phyloP scores from a whole-genome alignment of 1,140 invertebrate species.

The Drosophila jambulina region DNA sequence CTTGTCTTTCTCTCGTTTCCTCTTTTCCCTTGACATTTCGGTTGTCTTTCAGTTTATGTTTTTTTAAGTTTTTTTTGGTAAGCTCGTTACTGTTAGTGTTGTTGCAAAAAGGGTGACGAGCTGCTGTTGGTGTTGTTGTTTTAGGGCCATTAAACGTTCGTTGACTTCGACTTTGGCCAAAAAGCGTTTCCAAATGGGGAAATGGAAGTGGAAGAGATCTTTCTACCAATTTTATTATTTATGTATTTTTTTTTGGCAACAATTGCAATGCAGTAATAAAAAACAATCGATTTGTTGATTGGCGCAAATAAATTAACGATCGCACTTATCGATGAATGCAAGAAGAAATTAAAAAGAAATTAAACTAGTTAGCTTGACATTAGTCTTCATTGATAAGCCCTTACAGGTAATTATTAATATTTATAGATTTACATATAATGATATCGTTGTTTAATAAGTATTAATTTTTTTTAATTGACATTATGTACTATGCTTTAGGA shows the following conservation, averaged over 20 bases:
- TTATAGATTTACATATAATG: too few species aligned
- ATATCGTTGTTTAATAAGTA: too few species aligned
- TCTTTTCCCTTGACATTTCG: conserved; percentile 47
- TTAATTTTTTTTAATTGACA: too few species aligned
- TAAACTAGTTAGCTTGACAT: too few species aligned
- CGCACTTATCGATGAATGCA: neutral
- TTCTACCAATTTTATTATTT: conserved; percentile 1
- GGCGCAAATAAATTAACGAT: neutral
- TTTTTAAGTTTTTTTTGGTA: conserved; percentile 6
- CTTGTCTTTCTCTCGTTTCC: conserved; percentile 9
- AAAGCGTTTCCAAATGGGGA: conserved; percentile 22
- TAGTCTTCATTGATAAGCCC: too few species aligned
- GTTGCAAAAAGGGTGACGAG: conserved; percentile 46
- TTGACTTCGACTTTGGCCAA: conserved; percentile 32
- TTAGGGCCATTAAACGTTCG: conserved; percentile 55
- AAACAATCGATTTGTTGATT: neutral
- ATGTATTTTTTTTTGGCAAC: neutral
- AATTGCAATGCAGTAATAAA: conserved; percentile 18
- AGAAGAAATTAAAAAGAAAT: neutral
- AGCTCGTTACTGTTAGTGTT: conserved; percentile 27
- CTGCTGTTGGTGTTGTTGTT: conserved; percentile 13
- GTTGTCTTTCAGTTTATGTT: conserved; percentile 30
- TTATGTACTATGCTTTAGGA: too few species aligned
- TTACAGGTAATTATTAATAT: too few species aligned
- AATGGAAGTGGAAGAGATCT: conserved; percentile 29